Evolutionary conservation across 35 echinoderm and acorn worm species (phyloP), one percentile per base, ranked within the genome.

Genomic region (Ophioderma brevispina): DNA sequence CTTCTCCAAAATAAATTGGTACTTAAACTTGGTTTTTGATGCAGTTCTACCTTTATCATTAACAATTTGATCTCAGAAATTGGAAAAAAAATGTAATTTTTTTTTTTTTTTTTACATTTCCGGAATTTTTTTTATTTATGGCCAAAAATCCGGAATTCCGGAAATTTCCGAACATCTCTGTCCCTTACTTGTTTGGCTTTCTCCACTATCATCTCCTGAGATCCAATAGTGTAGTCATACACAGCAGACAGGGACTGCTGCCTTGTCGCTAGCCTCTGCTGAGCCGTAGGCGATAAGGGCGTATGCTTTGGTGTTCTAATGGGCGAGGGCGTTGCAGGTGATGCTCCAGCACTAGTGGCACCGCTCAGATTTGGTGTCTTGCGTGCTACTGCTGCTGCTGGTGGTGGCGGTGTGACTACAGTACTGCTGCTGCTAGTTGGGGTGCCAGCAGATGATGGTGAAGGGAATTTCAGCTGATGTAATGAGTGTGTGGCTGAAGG

Each of bases 121-220:
- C n/a, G n/a, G n/a, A n/a, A n/a, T n/a, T n/a, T n/a, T n/a, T n/a
- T n/a, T n/a, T n/a, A n/a, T n/a, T n/a, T n/a, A n/a, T n/a, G n/a
- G n/a, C n/a, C n/a, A n/a, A n/a, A n/a, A n/a, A n/a, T n/a, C n/a
- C n/a, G n/a, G n/a, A n/a, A n/a, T n/a, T n/a, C n/a, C n/a, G n/a
- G n/a, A n/a, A n/a, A n/a, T n/a, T n/a, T n/a, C n/a, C n/a, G n/a
- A n/a, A n/a, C n/a, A n/a, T n/a, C n/a, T n/a, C n/a, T n/a, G n/a
- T n/a, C n/a, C 32, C 75, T 33, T 87, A 95, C 97, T 92, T 99
- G 97, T 86, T 99, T 99, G 28, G 97, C 97, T 38, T 94, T 82
- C 64, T 99, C 97, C 28, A 99, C 97, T n/a, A 99, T 99, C 94
- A 95, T 95, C 70, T 99, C 97, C 85, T 99, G 97, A 38, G 97